Percentiles rank a stretch among this genome's conserved stretches.
phyloP scores from a whole-genome alignment of 2,888 invertebrate genomes.

The Drosophila austrosaltans region DNA sequence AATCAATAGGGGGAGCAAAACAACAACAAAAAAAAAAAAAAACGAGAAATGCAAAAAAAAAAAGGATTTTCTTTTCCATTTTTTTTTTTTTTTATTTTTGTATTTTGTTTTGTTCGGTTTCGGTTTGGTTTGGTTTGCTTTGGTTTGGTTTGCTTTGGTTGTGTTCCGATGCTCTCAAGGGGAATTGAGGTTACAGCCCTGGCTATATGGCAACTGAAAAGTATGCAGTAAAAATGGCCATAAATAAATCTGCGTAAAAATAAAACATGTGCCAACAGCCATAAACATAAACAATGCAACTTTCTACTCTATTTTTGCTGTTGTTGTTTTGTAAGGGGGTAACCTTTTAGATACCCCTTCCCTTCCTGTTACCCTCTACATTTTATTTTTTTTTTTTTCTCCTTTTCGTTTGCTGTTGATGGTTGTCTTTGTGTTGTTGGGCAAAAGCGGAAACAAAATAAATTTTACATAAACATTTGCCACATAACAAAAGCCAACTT shows the following conservation, averaged over 20 bases:
- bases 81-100: constrained; percentile 18
- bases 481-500: constrained; percentile 58
- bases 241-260: constrained; percentile 56
- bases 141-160: constrained; percentile 5
- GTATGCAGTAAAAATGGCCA: constrained; percentile 52
- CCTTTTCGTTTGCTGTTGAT: constrained; percentile 1
- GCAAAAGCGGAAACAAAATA: constrained; percentile 63
- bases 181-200: constrained; percentile 43
- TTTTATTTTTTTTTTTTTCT: constrained; percentile 3
- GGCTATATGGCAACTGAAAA: constrained; percentile 37
- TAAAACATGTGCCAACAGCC: constrained; percentile 56
- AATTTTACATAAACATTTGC: constrained; percentile 63
- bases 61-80: constrained; percentile 26
- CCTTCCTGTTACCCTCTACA: neutral
- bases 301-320: constrained; percentile 35
- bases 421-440: constrained; percentile 9
- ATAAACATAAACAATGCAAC: constrained; percentile 56
- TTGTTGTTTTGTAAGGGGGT: too few species aligned
- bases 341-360: neutral
- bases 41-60: constrained; percentile 1
- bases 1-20: constrained; percentile 39
- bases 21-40: constrained; percentile 14
- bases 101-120: constrained; percentile 15
- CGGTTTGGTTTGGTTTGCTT: neutral
- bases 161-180: constrained; percentile 10